A percentile compares a stretch with the other conserved stretches of the same genome.
These are phyloP conservation scores for Trachelus stipa DNA, from an alignment of 2,888 invertebrate genomes.

Conservation along the genomic window DNA sequence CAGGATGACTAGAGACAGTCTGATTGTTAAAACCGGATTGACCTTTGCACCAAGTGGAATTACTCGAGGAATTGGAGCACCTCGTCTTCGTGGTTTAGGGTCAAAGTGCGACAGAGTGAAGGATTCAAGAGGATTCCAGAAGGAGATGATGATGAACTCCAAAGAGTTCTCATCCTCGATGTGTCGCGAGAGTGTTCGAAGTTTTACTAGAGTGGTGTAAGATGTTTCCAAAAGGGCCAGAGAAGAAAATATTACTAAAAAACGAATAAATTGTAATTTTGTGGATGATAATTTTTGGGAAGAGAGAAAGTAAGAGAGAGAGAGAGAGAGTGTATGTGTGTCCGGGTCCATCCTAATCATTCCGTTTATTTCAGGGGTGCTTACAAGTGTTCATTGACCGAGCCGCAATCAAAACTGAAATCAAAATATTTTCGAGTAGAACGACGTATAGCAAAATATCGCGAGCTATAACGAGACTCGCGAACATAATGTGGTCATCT, in stretches of 20 bases:
- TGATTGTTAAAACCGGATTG: conserved; percentile 25
- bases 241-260: neutral
- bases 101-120: neutral
- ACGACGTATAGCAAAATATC: neutral
- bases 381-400: conserved; percentile 24
- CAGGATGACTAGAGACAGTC: conserved; percentile 21
- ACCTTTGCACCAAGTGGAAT: conserved; percentile 48
- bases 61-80: conserved; percentile 49
- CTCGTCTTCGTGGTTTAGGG: neutral
- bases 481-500: neutral
- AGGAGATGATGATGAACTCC: neutral
- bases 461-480: neutral
- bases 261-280: conserved; percentile 2
- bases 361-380: conserved; percentile 33
- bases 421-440: neutral
- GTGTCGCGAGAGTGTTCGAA: neutral
- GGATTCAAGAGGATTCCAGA: neutral
- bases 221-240: neutral
- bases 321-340: conserved; percentile 18
- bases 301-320: neutral
- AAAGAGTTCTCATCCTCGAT: neutral
- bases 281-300: conserved; percentile 1
- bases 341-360: conserved; percentile 30
- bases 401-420: neutral
- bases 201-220: neutral